phyloP scores from a whole-genome alignment of 2,113 vertebrate genomes.

The Cebidichthys violaceus region DNA sequence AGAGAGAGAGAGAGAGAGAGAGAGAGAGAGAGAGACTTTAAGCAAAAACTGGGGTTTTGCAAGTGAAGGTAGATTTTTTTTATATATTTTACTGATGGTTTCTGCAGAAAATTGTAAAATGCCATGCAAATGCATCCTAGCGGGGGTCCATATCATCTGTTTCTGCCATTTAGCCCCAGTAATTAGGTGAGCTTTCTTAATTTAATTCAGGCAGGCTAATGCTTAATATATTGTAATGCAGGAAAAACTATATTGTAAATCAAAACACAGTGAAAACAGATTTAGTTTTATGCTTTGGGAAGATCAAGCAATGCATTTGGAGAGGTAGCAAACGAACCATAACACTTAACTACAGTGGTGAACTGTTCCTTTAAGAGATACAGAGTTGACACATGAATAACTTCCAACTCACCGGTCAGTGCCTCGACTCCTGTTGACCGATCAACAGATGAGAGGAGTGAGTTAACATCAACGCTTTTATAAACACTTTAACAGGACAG shows the following conservation, averaged over 20 bases:
- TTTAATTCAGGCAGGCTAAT: neutral
- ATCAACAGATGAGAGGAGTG: neutral
- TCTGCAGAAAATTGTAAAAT: neutral
- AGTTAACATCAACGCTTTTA: too few relatives aligned
- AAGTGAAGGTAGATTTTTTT: neutral
- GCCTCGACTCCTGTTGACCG: constrained; percentile 4
- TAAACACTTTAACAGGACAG: neutral
- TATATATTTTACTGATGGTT: too few relatives aligned
- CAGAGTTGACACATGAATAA: constrained; percentile 45
- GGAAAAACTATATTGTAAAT: neutral
- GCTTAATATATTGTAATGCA: neutral
- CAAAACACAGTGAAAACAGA: neutral
- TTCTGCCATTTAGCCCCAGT: neutral
- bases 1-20: neutral
- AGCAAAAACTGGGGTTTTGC: neutral
- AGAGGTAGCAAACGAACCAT: neutral
- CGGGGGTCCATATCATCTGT: neutral
- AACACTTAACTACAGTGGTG: neutral
- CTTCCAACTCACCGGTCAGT: constrained; percentile 8
- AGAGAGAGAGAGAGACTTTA: neutral
- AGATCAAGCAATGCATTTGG: neutral
- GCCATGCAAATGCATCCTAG: neutral
- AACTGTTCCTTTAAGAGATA: constrained; percentile 71
- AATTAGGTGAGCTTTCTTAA: neutral
- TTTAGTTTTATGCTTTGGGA: neutral